phyloP scores from a whole-genome alignment of 2,888 invertebrate genomes.

The Mactromeris polynyma region DNA sequence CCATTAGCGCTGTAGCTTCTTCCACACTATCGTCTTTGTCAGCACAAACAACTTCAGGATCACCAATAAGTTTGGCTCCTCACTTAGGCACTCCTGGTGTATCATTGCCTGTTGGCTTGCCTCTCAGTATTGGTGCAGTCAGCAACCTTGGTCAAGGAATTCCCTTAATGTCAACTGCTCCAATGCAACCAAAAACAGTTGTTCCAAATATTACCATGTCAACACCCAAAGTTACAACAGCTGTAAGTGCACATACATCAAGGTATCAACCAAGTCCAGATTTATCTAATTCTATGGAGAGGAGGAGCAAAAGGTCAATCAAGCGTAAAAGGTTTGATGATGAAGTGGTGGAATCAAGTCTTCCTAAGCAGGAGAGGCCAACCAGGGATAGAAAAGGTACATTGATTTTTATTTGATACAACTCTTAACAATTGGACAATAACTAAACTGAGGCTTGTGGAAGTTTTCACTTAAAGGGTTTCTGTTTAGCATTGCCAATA shows the following conservation, averaged over 20 bases:
- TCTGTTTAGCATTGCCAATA: too few species aligned
- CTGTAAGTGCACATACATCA: conserved; percentile 1
- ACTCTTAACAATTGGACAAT: too few species aligned
- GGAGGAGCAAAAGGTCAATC: conserved; percentile 94
- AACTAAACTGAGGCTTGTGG: too few species aligned
- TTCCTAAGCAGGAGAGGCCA: conserved; percentile 88
- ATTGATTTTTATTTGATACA: not conserved
- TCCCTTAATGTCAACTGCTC: not conserved
- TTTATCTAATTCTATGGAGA: conserved; percentile 56
- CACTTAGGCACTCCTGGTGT: not conserved
- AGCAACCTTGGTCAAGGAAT: not conserved
- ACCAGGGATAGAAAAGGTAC: conserved; percentile 63
- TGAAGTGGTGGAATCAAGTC: conserved; percentile 97
- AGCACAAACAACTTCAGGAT: not conserved
- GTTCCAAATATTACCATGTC: conserved; percentile 18
- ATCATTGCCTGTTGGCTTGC: not conserved
- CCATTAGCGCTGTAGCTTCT: not conserved
- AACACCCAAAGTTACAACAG: conserved; percentile 21
- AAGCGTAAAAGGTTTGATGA: conserved; percentile 98
- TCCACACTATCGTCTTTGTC: not conserved
- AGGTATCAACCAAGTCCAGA: conserved; percentile 58
- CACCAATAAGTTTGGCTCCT: not conserved
- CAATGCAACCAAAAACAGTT: conserved; percentile 1
- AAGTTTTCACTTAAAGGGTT: too few species aligned
- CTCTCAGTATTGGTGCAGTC: not conserved